These are phyloP conservation scores for Oncorhynchus masou DNA, from an alignment of 2,113 vertebrate species.

Conservation along the genomic window DNA sequence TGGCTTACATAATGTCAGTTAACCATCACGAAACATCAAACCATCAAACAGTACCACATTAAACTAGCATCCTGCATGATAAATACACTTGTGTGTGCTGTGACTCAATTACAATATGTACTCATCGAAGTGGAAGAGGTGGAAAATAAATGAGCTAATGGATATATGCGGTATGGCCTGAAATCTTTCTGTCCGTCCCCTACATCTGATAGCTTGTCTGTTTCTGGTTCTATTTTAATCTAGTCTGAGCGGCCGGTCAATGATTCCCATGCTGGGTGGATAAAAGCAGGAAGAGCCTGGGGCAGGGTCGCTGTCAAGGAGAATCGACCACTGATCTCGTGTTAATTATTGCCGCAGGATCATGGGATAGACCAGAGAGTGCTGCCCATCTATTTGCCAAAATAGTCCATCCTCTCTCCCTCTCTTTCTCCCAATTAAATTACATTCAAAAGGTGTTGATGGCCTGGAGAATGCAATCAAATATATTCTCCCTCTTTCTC, in stretches of 20 bases:
- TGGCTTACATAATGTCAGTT: no score
- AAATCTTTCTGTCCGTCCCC: no score
- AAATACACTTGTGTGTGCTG: neutral
- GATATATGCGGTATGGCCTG: neutral
- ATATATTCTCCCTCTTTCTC: constrained; percentile 7
- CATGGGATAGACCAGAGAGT: neutral
- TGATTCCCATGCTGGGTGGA: constrained; percentile 56
- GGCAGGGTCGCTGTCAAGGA: constrained; percentile 64
- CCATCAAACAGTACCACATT: no score
- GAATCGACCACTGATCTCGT: constrained; percentile 65
- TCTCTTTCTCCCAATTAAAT: neutral
- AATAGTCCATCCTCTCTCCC: neutral
- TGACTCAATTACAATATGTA: neutral
- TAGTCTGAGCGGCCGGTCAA: constrained; percentile 52
- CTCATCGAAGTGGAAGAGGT: neutral
- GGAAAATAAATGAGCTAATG: neutral
- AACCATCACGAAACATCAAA: no score
- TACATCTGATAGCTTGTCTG: constrained; percentile 7
- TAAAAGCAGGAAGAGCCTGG: constrained; percentile 68
- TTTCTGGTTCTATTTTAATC: constrained; percentile 50
- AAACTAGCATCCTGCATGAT: neutral
- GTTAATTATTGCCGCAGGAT: constrained; percentile 70
- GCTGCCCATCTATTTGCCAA: neutral
- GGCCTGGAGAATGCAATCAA: no score
- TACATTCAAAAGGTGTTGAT: no score